Base-by-base conservation (phyloP, 2,113 vertebrate genomes). In the Galemys pyrenaicus region DNA sequence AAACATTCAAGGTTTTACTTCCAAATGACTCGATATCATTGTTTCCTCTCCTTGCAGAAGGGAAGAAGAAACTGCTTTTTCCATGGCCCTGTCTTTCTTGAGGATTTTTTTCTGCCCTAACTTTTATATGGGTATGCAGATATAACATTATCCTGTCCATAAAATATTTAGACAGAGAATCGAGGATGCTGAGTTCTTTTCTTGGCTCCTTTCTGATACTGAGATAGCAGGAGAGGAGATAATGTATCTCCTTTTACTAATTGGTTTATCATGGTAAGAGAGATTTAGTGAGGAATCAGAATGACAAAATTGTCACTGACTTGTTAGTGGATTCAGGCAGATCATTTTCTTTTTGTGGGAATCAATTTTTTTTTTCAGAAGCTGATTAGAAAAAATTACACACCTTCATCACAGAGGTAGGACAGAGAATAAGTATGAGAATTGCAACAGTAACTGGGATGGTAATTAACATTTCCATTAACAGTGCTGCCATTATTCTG, bases 381-480 rank as follows among this genome's bases (percentile, higher is more conserved):
- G 20, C 4, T 74, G 20, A 74, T 85, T 77, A 41, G 5, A 82
- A 10, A 19, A 79, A 10, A 56, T 13, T 54, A 49, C 75, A 30
- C 41, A 30, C 16, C 28, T 35, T 79, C 3, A 41, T 39, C 15
- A 19, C 30, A 74, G 37, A 82, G 32, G 58, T 77, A 13, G n/a
- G 26, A 12, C 60, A 16, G 30, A 88, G 56, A 92, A 56, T 62
- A 71, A 88, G 30, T 85, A 28, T 67, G 81, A 91, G 9, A 54
- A 54, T 17, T 54, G 17, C 10, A 28, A 62, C 12, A 13, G 37
- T 4, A 19, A 37, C 4, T 20, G 35, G 51, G 73, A 65, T 0
- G n/a, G 62, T 91, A 91, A 94, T 83, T 91, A 88, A 77, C 71
- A 39, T 68, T 79, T 70, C 58, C 79, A 67, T 88, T 89, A 83